Percentiles rank a stretch among this genome's conserved stretches.
phyloP scores from a whole-genome alignment of 2,797 vertebrate genomes.

The Lithobates pipiens region DNA sequence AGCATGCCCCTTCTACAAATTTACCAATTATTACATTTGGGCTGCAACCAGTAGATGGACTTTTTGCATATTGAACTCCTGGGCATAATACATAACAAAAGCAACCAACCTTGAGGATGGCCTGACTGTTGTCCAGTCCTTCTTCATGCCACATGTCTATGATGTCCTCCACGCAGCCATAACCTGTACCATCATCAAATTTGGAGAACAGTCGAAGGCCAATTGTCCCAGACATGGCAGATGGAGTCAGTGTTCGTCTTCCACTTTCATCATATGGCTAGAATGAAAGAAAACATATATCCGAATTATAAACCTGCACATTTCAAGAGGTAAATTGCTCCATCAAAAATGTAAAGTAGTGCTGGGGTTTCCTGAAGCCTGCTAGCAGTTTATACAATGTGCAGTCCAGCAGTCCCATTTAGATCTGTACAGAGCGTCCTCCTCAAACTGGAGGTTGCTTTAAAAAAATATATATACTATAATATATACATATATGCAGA shows the following conservation, averaged over 20 bases:
- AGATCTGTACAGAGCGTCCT: no score
- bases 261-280: conserved; percentile 93
- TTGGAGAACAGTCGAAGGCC: conserved; percentile 88
- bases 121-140: conserved; percentile 90
- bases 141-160: conserved; percentile 93
- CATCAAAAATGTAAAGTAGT: not conserved
- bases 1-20: no score
- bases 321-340: fast-evolving
- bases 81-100: no score
- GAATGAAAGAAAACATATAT: not conserved
- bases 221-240: conserved; percentile 80
- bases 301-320: not conserved
- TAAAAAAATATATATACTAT: no score
- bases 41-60: no score
- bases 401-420: no score
- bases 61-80: no score
- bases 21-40: no score
- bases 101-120: conserved; percentile 87
- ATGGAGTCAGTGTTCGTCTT: conserved; percentile 80
- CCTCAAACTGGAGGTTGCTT: no score
- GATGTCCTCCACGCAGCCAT: conserved; percentile 82
- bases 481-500: no score
- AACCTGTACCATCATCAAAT: conserved; percentile 91
- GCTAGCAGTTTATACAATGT: no score
- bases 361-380: not conserved